Evolutionary conservation across 2,888 invertebrate genomes (phyloP).

Genomic region (Lithophane leautieri): DNA sequence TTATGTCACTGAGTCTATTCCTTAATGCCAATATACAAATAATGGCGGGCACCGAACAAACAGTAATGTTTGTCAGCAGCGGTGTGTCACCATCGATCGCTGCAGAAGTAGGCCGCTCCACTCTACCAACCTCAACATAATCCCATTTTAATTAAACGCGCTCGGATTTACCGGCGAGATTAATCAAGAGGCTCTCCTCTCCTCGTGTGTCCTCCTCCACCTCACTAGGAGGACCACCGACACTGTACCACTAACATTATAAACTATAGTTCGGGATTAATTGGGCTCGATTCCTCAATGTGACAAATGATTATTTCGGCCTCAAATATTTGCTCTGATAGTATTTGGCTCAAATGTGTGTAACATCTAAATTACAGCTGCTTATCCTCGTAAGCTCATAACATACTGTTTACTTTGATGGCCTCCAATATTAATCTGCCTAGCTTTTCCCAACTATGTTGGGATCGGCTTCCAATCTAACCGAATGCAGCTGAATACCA

Average conservation of each 20-base stretch:
- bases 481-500: too few species aligned
- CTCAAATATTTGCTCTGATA: conserved; percentile 15
- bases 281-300: conserved; percentile 2
- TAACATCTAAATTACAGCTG: background rate
- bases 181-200: conserved; percentile 78
- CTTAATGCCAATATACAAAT: background rate
- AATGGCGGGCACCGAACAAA: background rate
- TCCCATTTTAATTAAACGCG: conserved; percentile 86
- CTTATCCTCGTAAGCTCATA: background rate
- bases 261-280: conserved; percentile 21
- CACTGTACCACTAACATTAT: conserved; percentile 19
- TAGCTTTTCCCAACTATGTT: too few species aligned
- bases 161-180: conserved; percentile 79
- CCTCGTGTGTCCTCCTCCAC: conserved; percentile 38
- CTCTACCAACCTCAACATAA: conserved; percentile 79
- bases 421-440: background rate
- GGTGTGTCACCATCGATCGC: conserved; percentile 49
- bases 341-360: background rate
- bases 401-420: background rate
- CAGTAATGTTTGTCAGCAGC: conserved; percentile 17
- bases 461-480: too few species aligned
- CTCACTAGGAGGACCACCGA: background rate
- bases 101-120: conserved; percentile 64
- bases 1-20: background rate
- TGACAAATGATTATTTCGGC: conserved; percentile 10